Evolutionary conservation across 2,113 vertebrate genomes (phyloP).

Genomic region (Centropus unirufus): DNA sequence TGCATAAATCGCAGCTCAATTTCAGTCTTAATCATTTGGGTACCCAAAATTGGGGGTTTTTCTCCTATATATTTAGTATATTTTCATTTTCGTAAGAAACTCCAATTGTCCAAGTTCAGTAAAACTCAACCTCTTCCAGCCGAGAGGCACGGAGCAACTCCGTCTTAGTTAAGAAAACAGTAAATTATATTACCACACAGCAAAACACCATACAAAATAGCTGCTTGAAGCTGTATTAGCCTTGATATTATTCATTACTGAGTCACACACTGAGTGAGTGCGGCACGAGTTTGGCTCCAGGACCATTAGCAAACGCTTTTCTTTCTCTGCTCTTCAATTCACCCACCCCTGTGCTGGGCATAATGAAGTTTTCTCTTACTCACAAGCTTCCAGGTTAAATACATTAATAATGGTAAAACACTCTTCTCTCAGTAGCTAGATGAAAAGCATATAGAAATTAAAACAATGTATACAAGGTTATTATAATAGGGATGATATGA

Average conservation of each 20-base stretch:
- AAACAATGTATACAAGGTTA: constrained; percentile 43
- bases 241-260: neutral
- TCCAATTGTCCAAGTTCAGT: neutral
- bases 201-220: neutral
- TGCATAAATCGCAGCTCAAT: neutral
- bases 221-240: neutral
- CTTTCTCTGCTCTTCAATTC: constrained; percentile 1
- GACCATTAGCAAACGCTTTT: neutral
- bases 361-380: constrained; percentile 42
- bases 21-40: neutral
- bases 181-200: neutral
- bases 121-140: neutral
- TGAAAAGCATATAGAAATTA: constrained; percentile 50
- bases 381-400: neutral
- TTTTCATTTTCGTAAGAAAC: neutral
- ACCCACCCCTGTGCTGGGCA: constrained; percentile 11
- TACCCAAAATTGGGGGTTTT: neutral
- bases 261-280: neutral
- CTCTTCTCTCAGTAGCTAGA: neutral
- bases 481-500: neutral
- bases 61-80: neutral
- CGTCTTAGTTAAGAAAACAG: neutral
- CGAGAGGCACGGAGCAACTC: neutral
- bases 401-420: constrained; percentile 10
- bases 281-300: neutral